Evolutionary conservation across 2,888 invertebrate genomes (phyloP).

Genomic region (Cyclophora albipunctata): DNA sequence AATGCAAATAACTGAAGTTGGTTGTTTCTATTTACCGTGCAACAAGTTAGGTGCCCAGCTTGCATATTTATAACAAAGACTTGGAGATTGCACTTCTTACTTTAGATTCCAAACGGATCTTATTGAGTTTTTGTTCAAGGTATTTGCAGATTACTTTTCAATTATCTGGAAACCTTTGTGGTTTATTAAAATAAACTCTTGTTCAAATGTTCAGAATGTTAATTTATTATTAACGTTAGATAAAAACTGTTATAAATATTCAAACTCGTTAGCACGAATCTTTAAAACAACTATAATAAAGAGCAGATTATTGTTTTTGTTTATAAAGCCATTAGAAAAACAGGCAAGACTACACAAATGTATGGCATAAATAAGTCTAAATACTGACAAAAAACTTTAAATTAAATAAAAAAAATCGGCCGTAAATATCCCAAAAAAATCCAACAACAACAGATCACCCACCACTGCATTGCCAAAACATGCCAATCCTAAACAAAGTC

Average conservation of each 20-base stretch:
- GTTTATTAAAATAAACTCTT: neutral
- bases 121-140: slow-evolving; percentile 1
- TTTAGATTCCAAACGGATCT: slow-evolving; percentile 1
- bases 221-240: too few relatives aligned
- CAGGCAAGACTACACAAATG: too few relatives aligned
- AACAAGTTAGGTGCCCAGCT: slow-evolving; percentile 10
- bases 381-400: too few relatives aligned
- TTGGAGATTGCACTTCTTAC: slow-evolving; percentile 5
- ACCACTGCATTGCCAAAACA: neutral
- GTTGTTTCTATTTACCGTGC: neutral
- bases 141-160: slow-evolving; percentile 3
- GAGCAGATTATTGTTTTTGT: too few relatives aligned
- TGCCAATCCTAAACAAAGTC: neutral
- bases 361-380: too few relatives aligned
- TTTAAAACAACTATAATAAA: too few relatives aligned
- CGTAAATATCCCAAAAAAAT: too few relatives aligned
- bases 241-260: too few relatives aligned
- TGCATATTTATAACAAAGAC: slow-evolving; percentile 9
- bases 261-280: too few relatives aligned
- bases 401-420: too few relatives aligned
- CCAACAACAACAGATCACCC: neutral
- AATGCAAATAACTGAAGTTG: slow-evolving; percentile 10
- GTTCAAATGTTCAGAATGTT: too few relatives aligned
- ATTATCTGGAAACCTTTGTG: neutral
- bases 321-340: too few relatives aligned